Evolutionary conservation across 1,140 invertebrate genomes (phyloP).

Genomic region (Formica exsecta): DNA sequence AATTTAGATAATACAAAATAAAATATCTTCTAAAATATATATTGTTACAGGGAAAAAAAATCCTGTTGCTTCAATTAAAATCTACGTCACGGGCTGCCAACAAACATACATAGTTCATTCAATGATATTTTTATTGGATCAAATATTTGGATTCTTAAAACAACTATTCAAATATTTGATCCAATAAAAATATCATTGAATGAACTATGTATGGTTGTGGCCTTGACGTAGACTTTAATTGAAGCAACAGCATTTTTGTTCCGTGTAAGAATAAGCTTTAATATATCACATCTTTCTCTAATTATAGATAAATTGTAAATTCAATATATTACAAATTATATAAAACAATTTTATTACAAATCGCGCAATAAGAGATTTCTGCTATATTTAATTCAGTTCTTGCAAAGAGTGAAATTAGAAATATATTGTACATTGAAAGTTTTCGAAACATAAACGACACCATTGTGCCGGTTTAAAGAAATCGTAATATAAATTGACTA

Average conservation of each 20-base stretch:
- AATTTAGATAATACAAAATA: no score
- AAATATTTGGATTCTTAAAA: no score
- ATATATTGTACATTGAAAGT: constrained; percentile 30
- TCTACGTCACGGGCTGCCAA: no score
- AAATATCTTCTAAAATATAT: not conserved
- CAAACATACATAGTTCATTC: no score
- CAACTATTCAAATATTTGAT: no score
- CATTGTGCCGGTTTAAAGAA: not conserved
- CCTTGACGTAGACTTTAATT: no score
- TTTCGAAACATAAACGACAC: constrained; percentile 9
- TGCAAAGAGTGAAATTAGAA: not conserved
- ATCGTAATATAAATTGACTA: constrained; percentile 23
- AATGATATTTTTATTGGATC: no score
- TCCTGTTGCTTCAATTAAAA: no score
- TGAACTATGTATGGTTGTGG: no score
- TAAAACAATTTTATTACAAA: not conserved
- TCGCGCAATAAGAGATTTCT: not conserved
- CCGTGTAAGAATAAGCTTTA: not conserved
- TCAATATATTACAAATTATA: not conserved
- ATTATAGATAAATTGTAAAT: constrained; percentile 4
- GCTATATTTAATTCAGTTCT: constrained; percentile 8
- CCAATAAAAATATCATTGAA: no score
- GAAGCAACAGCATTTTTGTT: no score
- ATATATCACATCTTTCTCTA: not conserved
- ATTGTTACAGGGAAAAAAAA: no score